Evolutionary conservation across 2,888 invertebrate genomes (phyloP).

Genomic region (Stenodera caucasica): DNA sequence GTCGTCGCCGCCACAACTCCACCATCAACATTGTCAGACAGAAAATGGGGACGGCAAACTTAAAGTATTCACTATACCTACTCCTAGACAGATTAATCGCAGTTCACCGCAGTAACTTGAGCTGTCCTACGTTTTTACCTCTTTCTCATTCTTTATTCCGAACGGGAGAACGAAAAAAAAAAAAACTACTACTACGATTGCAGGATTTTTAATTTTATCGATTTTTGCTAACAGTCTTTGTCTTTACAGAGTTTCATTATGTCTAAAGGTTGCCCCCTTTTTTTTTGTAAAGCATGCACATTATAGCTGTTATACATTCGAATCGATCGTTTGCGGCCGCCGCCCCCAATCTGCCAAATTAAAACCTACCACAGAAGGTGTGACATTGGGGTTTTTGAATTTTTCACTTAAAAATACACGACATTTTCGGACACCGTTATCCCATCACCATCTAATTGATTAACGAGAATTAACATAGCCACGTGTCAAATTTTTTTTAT

Average conservation of each 20-base stretch:
- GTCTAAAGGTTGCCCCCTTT: background rate
- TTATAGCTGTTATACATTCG: background rate
- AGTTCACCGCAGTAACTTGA: slow-evolving; percentile 8
- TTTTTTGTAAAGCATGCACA: background rate
- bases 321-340: slow-evolving; percentile 2
- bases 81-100: slow-evolving; percentile 14
- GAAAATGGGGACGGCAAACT: background rate
- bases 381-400: background rate
- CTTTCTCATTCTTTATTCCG: background rate
- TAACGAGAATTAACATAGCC: background rate
- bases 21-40: slow-evolving; percentile 9
- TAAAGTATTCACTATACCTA: slow-evolving; percentile 6
- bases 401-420: background rate
- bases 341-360: slow-evolving; percentile 7
- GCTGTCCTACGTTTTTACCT: background rate
- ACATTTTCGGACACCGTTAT: background rate
- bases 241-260: background rate
- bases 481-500: background rate
- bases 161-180: too few species aligned
- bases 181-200: too few species aligned
- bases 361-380: background rate
- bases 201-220: background rate
- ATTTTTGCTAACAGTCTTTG: background rate
- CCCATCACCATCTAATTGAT: background rate
- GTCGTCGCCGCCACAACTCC: background rate